A percentile compares a stretch with the other conserved stretches of the same genome.
phyloP scores from a whole-genome alignment of 2,113 vertebrate species.

The Eudyptes chrysolophus region DNA sequence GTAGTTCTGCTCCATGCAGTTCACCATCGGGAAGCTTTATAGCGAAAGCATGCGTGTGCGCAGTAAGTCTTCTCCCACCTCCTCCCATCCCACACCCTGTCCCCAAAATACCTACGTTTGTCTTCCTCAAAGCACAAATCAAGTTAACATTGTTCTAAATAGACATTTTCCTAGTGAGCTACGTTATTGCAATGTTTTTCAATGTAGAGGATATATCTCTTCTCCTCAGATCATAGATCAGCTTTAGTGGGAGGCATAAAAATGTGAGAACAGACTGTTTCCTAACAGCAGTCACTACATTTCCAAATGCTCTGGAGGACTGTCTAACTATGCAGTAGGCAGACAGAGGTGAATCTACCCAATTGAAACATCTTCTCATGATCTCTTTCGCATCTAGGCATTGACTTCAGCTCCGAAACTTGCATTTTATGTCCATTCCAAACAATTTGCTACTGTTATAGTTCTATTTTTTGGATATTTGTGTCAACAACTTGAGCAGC shows the following conservation, averaged over 20 bases:
- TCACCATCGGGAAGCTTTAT: background rate
- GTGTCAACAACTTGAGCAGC: background rate
- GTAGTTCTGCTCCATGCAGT: background rate
- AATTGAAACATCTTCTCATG: background rate
- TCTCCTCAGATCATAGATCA: background rate
- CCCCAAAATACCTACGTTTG: background rate
- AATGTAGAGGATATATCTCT: background rate
- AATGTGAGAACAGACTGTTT: background rate
- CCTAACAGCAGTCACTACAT: background rate
- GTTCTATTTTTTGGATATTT: background rate
- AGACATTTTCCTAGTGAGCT: background rate
- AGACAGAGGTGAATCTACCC: background rate
- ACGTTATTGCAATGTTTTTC: background rate
- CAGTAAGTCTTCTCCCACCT: background rate
- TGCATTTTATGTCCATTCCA: background rate
- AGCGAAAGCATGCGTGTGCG: background rate
- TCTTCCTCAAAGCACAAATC: background rate
- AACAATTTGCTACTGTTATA: background rate
- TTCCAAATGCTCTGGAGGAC: background rate
- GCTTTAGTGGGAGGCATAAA: background rate
- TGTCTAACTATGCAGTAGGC: background rate
- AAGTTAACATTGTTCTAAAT: background rate
- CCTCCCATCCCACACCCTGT: background rate
- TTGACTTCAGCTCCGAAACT: background rate
- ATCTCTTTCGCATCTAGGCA: background rate